Base-by-base conservation (phyloP, 2,888 invertebrate genomes). In the Bursaphelenchus okinawaensis region DNA sequence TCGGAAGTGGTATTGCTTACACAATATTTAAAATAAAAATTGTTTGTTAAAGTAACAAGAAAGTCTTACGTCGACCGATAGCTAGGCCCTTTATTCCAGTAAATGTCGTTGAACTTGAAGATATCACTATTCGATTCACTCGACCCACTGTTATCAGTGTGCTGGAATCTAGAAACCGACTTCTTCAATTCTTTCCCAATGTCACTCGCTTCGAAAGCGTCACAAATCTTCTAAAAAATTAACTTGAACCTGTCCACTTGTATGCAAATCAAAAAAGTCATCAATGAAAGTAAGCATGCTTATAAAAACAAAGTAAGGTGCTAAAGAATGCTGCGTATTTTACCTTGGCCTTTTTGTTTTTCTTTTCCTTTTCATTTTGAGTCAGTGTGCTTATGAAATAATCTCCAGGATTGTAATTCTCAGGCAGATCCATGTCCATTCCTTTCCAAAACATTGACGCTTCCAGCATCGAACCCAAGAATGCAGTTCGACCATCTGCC, bases 391-490 rank as follows among this genome's bases (percentile, higher is more conserved):
- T 59, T 57, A 82, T 79, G 73, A 79, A 85, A 73, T 83, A 83
- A 70, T 85, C 85, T 40, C 80, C 82, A 4, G 80, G 80, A 60
- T 80, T 80, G 71, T 76, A 80, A 55, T 80, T 83, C 28, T 65
- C 61, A 0, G 84, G 84, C 59, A 82, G 72, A 4, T 74, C 70
- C n/a, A 71, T 66, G 6, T 75, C 75, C 28, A 77, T 59, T 60
- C 65, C 65, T 56, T 68, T 65, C 76, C 76, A 80, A 50, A 74
- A 64, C 7, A 66, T 56, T 22, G 71, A 71, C 20, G 80, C 80
- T 29, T 75, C 67, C 1, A 64, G 51, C 50, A 70, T 74, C 19
- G 64, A 65, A 7, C 80, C 80, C 24, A 73, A 71, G 63, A 78
- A 80, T 4, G 78, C 80, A 0, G 74, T 68, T 9, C 69, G 57